Conservation (phyloP, 1,140 invertebrate species). For the Triops longicaudatus region DNA sequence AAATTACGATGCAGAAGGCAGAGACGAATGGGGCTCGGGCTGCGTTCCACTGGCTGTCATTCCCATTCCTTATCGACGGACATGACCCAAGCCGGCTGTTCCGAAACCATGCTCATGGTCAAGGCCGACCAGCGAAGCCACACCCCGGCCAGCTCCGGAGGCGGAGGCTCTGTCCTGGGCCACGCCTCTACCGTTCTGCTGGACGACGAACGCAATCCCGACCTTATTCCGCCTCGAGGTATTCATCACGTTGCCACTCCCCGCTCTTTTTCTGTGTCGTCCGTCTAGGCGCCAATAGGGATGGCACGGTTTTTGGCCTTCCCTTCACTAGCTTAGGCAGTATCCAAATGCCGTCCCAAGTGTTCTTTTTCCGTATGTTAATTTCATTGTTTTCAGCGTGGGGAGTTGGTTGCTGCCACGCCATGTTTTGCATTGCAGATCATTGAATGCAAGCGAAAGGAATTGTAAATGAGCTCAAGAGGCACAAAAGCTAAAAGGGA, state of each 20-base stretch:
- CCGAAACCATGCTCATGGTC: slow-evolving; percentile 25
- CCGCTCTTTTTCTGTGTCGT: not conserved
- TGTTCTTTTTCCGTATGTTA: not conserved
- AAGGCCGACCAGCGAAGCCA: slow-evolving; percentile 22
- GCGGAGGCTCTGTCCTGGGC: not conserved
- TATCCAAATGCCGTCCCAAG: not conserved
- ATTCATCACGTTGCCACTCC: not conserved
- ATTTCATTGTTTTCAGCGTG: not conserved
- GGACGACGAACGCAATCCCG: slow-evolving; percentile 27
- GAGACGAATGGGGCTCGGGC: slow-evolving; percentile 13
- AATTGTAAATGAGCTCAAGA: no score
- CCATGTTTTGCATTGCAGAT: not conserved
- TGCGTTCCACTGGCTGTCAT: slow-evolving; percentile 1
- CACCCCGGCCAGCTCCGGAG: not conserved
- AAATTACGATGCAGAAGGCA: slow-evolving; percentile 20
- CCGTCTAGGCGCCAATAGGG: not conserved
- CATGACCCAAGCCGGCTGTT: slow-evolving; percentile 18
- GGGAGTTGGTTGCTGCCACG: not conserved
- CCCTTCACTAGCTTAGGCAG: not conserved
- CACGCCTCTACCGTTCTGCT: slow-evolving; percentile 10
- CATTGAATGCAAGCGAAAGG: no score
- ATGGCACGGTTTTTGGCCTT: not conserved
- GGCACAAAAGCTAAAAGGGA: no score
- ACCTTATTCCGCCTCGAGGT: slow-evolving; percentile 24
- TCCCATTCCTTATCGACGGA: slow-evolving; percentile 11